Conservation (phyloP, 2,113 vertebrate genomes). For the Mastomys coucha region DNA sequence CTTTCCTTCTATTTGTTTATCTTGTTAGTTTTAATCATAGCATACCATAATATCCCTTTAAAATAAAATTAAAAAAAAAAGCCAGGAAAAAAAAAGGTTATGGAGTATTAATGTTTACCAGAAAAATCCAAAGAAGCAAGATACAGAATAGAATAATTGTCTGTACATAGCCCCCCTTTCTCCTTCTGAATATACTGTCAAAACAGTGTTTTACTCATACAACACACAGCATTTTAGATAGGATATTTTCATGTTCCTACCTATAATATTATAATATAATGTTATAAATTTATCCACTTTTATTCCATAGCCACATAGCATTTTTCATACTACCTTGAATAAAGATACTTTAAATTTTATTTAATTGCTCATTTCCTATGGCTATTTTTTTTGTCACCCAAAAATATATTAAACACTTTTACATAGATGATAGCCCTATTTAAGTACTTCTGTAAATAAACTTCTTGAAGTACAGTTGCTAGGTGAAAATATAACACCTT, state of each 20-base stretch:
- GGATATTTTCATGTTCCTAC: not conserved
- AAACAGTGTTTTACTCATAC: not conserved
- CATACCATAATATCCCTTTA: not conserved
- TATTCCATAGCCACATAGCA: not conserved
- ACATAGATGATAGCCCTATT: not conserved
- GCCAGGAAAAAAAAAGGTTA: not conserved
- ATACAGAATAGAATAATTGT: not conserved
- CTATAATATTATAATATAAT: not conserved
- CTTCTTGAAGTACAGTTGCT: not conserved
- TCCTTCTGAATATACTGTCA: not conserved
- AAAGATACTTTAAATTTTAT: not conserved
- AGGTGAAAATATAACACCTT: not conserved
- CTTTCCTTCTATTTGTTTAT: not conserved
- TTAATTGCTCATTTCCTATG: not conserved
- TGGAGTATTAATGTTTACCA: not conserved
- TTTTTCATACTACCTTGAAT: not conserved
- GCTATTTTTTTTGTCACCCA: not conserved
- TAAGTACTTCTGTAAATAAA: not conserved
- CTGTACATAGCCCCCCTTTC: not conserved
- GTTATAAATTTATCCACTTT: not conserved
- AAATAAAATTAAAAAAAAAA: not conserved
- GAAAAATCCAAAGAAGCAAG: slow-evolving; percentile 4
- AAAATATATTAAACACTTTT: not conserved
- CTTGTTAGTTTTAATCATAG: not conserved
- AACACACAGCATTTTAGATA: not conserved